Percentiles rank a stretch among this genome's conserved stretches.
Evolutionary conservation across 2,797 vertebrate species (phyloP).

Genomic region (Danio albolineatus): DNA sequence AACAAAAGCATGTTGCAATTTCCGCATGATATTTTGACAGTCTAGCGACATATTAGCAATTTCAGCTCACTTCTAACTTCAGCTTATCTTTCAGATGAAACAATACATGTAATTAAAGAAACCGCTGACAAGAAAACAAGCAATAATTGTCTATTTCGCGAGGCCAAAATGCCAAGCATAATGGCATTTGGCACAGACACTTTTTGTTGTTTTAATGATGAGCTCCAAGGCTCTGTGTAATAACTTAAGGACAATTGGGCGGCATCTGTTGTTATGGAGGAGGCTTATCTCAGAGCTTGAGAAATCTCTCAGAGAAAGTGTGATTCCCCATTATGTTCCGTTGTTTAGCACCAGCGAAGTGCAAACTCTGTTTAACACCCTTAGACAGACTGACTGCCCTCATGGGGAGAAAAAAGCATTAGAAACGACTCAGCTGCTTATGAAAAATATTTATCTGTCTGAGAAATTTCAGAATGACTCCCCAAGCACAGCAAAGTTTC

Average conservation of each 20-base stretch:
- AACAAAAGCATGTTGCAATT: background rate
- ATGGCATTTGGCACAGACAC: conserved; percentile 12
- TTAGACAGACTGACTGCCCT: conserved; percentile 39
- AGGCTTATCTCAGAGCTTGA: conserved; percentile 30
- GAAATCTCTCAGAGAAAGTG: conserved; percentile 25
- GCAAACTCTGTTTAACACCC: conserved; percentile 42
- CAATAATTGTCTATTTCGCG: background rate
- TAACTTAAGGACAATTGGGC: conserved; percentile 26
- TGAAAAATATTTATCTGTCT: conserved; percentile 49
- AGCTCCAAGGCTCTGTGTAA: conserved; percentile 29
- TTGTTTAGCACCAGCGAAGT: conserved; percentile 30
- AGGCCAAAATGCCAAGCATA: background rate
- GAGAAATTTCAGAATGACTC: conserved; percentile 41
- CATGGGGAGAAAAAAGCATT: conserved; percentile 21
- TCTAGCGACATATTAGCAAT: background rate
- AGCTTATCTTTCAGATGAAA: background rate
- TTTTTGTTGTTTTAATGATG: conserved; percentile 11
- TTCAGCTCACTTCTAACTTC: background rate
- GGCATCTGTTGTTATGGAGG: conserved; percentile 39
- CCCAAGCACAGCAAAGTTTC: conserved; percentile 21
- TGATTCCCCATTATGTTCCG: conserved; percentile 17
- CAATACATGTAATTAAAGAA: background rate
- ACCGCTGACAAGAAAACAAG: conserved; percentile 12
- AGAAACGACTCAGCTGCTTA: background rate
- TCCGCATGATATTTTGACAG: background rate